Percentiles rank a stretch among this genome's conserved stretches.
Evolutionary conservation across 2,113 vertebrate genomes (phyloP).

Genomic region (Furnarius figulus): DNA sequence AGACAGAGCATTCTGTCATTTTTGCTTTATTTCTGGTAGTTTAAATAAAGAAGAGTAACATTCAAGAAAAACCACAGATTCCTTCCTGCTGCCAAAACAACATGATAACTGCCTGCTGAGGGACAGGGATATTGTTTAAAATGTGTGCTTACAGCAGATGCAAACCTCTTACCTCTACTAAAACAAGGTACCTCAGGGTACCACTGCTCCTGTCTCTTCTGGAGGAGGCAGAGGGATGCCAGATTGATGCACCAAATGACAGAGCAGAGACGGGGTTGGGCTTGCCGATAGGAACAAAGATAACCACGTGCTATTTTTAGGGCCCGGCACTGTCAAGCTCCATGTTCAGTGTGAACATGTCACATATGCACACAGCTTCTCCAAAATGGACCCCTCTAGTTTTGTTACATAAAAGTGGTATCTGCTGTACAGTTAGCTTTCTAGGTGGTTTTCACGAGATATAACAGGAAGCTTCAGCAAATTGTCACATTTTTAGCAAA

Average conservation of each 20-base stretch:
- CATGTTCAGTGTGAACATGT: slow-evolving; percentile 58
- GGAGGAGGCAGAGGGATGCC: not conserved
- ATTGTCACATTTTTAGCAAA: not conserved
- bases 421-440: not conserved
- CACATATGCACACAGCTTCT: slow-evolving; percentile 58
- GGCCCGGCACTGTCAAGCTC: slow-evolving; percentile 46
- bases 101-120: slow-evolving; percentile 76
- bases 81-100: slow-evolving; percentile 83
- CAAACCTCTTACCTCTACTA: slow-evolving; percentile 40
- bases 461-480: not conserved
- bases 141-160: slow-evolving; percentile 47
- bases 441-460: not conserved
- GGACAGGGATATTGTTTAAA: slow-evolving; percentile 65
- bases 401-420: not conserved
- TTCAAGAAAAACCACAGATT: slow-evolving; percentile 82
- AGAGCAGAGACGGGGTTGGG: not conserved
- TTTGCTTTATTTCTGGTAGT: slow-evolving; percentile 87
- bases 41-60: slow-evolving; percentile 82
- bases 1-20: slow-evolving; percentile 87
- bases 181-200: slow-evolving; percentile 4
- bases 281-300: slow-evolving; percentile 66
- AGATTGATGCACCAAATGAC: slow-evolving; percentile 11
- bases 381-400: slow-evolving; percentile 24
- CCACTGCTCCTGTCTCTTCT: not conserved
- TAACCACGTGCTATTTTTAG: slow-evolving; percentile 77